Percentiles rank a stretch among this genome's conserved stretches.
Conservation (phyloP, 2,888 invertebrate genomes). For the Leptinotarsa rubiginosa region DNA sequence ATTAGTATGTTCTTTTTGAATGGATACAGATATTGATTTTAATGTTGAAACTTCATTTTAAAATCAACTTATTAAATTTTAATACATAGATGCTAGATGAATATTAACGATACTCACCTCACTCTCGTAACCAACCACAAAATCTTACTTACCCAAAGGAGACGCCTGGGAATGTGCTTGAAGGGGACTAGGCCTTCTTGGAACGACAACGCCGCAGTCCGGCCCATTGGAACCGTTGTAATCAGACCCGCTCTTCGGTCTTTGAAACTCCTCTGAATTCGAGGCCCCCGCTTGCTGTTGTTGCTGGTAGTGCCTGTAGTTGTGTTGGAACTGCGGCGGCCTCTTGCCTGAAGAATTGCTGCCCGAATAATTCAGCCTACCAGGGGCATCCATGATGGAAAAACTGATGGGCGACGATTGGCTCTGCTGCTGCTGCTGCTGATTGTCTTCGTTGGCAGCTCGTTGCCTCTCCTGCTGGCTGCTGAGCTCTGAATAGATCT, state of each 20-base stretch:
- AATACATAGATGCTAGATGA: no score
- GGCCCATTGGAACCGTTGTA: slow-evolving; percentile 62
- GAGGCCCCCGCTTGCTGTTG: slow-evolving; percentile 69
- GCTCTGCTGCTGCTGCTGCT: slow-evolving; percentile 67
- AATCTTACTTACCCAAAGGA: slow-evolving; percentile 66
- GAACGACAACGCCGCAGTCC: slow-evolving; percentile 76
- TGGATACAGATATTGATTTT: no score
- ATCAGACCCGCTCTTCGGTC: slow-evolving; percentile 68
- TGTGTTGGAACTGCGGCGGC: slow-evolving; percentile 69
- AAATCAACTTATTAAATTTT: no score
- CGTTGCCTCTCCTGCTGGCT: slow-evolving; percentile 50
- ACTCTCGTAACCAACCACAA: background rate
- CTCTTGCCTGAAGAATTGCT: slow-evolving; percentile 70
- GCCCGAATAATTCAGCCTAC: slow-evolving; percentile 72
- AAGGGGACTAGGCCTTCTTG: slow-evolving; percentile 76
- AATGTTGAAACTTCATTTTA: no score
- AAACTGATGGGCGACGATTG: slow-evolving; percentile 82
- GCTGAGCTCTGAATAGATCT: slow-evolving; percentile 78
- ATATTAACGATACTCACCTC: no score
- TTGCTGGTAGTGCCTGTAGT: slow-evolving; percentile 70
- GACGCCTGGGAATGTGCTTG: slow-evolving; percentile 80
- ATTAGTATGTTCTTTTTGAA: no score
- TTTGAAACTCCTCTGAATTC: slow-evolving; percentile 69
- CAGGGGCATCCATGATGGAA: slow-evolving; percentile 79
- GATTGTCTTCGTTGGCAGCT: slow-evolving; percentile 49